Conservation (phyloP, 2,888 invertebrate genomes). For the Spisula solida region DNA sequence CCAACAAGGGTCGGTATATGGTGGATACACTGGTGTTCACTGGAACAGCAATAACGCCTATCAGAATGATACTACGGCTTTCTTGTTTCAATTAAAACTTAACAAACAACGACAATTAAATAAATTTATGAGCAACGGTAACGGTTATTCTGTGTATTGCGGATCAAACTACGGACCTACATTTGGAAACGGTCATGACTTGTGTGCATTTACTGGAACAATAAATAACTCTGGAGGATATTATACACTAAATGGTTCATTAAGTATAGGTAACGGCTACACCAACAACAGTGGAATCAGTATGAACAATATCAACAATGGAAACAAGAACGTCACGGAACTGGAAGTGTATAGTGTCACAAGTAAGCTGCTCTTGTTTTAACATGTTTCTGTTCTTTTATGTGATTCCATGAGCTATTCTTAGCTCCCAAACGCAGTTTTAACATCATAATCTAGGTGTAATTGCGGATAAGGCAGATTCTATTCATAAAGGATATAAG, state of each 20-base stretch:
- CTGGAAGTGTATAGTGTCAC: conserved; percentile 71
- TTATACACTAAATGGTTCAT: conserved; percentile 46
- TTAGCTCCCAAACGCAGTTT: too few relatives aligned
- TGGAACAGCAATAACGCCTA: conserved; percentile 45
- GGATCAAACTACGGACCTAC: conserved; percentile 48
- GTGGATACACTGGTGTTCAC: conserved; percentile 64
- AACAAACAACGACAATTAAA: conserved; percentile 29
- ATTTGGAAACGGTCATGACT: conserved; percentile 59
- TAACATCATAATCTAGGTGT: too few relatives aligned
- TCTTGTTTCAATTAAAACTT: conserved; percentile 59
- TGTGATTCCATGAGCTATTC: too few relatives aligned
- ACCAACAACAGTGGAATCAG: conserved; percentile 44
- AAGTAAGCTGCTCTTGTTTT: not conserved
- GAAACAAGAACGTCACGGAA: conserved; percentile 64
- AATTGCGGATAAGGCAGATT: too few relatives aligned
- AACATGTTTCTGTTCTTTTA: too few relatives aligned
- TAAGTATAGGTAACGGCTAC: conserved; percentile 33
- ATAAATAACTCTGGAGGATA: conserved; percentile 43
- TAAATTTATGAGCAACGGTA: conserved; percentile 31
- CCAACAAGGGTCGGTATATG: conserved; percentile 65
- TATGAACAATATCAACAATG: conserved; percentile 56
- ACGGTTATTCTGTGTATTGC: conserved; percentile 21
- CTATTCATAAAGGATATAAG: too few relatives aligned
- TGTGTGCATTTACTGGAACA: conserved; percentile 37
- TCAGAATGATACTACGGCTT: conserved; percentile 46